Conservation (phyloP, 2,797 vertebrate species). For the Chloroceryle amazona region DNA sequence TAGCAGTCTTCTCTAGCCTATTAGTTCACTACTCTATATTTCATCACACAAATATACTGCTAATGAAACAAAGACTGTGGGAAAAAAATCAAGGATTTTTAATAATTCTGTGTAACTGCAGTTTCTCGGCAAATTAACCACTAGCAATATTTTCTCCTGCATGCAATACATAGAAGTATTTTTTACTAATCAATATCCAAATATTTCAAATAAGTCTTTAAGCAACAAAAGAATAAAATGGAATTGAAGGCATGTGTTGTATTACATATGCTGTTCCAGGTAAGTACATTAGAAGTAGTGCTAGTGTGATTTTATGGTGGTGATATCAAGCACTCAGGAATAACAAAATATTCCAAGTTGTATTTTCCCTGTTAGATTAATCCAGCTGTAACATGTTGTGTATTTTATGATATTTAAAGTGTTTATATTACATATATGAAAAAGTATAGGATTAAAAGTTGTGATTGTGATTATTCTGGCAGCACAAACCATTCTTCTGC, state of each 20-base stretch:
- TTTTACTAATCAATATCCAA: neutral
- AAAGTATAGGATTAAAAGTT: neutral
- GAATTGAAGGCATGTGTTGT: neutral
- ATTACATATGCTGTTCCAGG: neutral
- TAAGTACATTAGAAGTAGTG: neutral
- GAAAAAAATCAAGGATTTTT: neutral
- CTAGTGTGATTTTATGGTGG: neutral
- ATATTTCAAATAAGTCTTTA: neutral
- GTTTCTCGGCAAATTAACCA: slow-evolving; percentile 20
- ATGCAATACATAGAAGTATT: neutral
- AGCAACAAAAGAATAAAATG: neutral
- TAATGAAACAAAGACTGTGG: slow-evolving; percentile 21
- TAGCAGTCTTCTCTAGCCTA: slow-evolving; percentile 41
- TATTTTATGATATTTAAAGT: neutral
- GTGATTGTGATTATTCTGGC: neutral
- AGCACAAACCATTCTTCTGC: neutral
- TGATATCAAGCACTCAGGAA: neutral
- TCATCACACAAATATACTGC: slow-evolving; percentile 33
- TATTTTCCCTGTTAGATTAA: neutral
- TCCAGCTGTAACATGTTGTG: neutral
- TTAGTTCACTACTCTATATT: slow-evolving; percentile 39
- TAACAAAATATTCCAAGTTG: neutral
- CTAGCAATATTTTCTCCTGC: neutral
- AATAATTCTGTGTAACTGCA: slow-evolving; percentile 17
- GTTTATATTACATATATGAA: neutral